A percentile compares a stretch with the other conserved stretches of the same genome.
phyloP scores from a whole-genome alignment of 2,888 invertebrate genomes.

The Litoditis marina region DNA sequence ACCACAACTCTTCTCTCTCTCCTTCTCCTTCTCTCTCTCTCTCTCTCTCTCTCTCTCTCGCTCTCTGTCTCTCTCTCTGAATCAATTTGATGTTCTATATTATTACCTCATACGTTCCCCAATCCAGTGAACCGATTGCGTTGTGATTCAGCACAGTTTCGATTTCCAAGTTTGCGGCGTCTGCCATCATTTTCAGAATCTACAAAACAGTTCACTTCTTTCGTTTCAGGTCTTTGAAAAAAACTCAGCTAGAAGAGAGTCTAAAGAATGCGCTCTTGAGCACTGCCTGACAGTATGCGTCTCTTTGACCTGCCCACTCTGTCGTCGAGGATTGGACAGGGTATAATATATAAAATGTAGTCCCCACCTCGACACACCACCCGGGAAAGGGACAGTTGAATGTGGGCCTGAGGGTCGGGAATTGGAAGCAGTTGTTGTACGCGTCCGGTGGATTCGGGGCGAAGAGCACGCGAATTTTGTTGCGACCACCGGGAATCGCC shows the following conservation, averaged over 20 bases:
- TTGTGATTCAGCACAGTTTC: conserved; percentile 21
- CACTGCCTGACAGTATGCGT: too few relatives aligned
- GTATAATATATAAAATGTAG: too few relatives aligned
- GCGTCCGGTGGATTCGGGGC: conserved; percentile 51
- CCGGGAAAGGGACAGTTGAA: conserved; percentile 51
- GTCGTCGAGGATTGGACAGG: too few relatives aligned
- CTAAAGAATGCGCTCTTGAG: too few relatives aligned
- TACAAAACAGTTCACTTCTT: too few relatives aligned
- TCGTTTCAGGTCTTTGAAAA: conserved; percentile 10
- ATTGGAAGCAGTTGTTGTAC: conserved; percentile 38
- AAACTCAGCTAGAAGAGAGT: neutral
- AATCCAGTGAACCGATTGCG: conserved; percentile 29
- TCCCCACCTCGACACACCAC: conserved; percentile 41
- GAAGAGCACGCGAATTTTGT: conserved; percentile 37
- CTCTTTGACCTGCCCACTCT: too few relatives aligned
- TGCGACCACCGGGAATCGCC: too few relatives aligned
- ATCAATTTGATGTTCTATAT: neutral
- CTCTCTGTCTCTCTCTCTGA: conserved; percentile 7
- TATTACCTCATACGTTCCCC: conserved; percentile 28
- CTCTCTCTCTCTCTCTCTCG: conserved; percentile 4
- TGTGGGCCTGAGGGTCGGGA: conserved; percentile 39
- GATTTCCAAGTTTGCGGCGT: conserved; percentile 26
- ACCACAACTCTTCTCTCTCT: too few relatives aligned
- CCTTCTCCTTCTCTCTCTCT: conserved; percentile 3
- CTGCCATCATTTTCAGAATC: conserved; percentile 29